These are phyloP conservation scores for Saimiri boliviensis DNA, from an alignment of 2,113 vertebrate species.

Conservation along the genomic window DNA sequence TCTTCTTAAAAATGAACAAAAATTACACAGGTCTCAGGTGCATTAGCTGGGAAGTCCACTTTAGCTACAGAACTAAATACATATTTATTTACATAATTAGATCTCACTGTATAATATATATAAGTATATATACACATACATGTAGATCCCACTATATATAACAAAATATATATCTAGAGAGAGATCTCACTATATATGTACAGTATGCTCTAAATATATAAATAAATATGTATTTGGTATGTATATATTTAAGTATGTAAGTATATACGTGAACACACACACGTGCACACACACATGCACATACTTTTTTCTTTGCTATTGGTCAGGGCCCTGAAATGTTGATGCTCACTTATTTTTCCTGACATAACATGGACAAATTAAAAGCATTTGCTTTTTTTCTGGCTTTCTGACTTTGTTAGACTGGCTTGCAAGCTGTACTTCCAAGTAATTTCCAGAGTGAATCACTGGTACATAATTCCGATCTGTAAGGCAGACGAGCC, in stretches of 20 bases:
- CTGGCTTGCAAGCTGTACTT: not conserved
- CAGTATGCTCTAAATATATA: too few relatives aligned
- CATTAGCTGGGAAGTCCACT: not conserved
- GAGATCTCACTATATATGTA: too few relatives aligned
- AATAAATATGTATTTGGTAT: too few relatives aligned
- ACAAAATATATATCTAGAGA: too few relatives aligned
- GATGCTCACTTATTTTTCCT: not conserved
- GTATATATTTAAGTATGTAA: too few relatives aligned
- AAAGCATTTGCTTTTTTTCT: not conserved
- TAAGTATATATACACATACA: too few relatives aligned
- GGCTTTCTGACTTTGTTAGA: not conserved
- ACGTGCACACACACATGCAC: too few relatives aligned
- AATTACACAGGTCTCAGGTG: not conserved
- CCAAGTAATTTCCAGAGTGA: not conserved
- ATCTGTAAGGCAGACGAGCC: not conserved
- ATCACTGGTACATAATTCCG: not conserved
- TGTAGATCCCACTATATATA: too few relatives aligned
- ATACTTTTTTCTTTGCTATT: not conserved
- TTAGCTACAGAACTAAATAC: not conserved
- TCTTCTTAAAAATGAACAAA: not conserved
- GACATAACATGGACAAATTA: not conserved
- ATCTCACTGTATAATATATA: not conserved
- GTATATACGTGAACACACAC: too few relatives aligned
- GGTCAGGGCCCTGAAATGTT: not conserved
- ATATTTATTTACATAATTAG: not conserved